These are phyloP conservation scores for Ctenomys sociabilis DNA, from an alignment of 2,113 vertebrate genomes.

Conservation along the genomic window DNA sequence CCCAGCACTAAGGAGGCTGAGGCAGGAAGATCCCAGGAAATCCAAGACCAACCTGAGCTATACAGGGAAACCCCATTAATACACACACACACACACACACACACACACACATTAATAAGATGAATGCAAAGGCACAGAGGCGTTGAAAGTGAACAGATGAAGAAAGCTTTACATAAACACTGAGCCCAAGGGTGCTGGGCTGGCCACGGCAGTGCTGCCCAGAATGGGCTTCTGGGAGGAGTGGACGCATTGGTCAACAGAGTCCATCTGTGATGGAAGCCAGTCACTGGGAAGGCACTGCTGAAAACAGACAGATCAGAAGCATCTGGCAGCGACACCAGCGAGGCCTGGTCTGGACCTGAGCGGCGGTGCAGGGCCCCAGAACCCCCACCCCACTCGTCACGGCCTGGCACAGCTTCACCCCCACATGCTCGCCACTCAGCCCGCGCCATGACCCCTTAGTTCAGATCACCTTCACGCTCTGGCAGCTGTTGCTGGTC, in stretches of 20 bases:
- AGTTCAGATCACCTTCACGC: neutral
- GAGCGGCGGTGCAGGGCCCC: neutral
- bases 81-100: too few relatives aligned
- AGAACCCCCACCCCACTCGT: neutral
- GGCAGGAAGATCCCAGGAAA: neutral
- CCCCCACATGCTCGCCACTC: neutral
- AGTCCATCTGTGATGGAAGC: neutral
- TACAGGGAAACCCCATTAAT: neutral
- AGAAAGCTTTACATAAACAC: too few relatives aligned
- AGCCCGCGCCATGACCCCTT: neutral
- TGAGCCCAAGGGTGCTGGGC: neutral
- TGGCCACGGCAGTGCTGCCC: fast-evolving
- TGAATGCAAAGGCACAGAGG: neutral
- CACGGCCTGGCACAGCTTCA: fast-evolving
- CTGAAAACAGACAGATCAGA: neutral
- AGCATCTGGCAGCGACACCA: too few relatives aligned
- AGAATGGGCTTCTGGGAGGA: neutral
- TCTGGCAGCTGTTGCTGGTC: neutral
- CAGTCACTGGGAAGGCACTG: neutral
- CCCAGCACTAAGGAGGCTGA: neutral
- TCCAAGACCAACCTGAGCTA: neutral
- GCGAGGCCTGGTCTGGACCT: neutral
- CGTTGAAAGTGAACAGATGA: neutral
- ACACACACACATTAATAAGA: too few relatives aligned
- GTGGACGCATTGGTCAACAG: fast-evolving